Evolutionary conservation across 2,113 vertebrate genomes (phyloP).

Genomic region (Cairina moschata): DNA sequence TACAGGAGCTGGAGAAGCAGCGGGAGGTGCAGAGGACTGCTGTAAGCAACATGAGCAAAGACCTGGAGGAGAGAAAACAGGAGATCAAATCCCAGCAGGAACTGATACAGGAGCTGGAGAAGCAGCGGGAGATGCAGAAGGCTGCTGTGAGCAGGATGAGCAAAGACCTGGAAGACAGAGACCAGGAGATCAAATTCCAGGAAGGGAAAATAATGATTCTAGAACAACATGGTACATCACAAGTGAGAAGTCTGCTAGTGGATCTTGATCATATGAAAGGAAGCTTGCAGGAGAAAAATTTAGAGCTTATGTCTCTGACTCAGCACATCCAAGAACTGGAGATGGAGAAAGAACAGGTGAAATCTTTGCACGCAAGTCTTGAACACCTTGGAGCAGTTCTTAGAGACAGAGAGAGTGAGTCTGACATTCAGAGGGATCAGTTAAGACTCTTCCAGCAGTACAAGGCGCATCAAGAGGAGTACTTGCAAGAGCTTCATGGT

Average conservation of each 20-base stretch:
- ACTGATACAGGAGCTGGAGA: neutral
- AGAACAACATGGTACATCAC: slow-evolving; percentile 60
- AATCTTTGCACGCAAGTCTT: slow-evolving; percentile 53
- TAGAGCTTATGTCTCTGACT: slow-evolving; percentile 64
- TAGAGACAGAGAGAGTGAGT: slow-evolving; percentile 72
- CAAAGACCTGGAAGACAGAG: neutral
- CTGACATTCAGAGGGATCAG: slow-evolving; percentile 64
- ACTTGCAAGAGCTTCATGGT: slow-evolving; percentile 65
- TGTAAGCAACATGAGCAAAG: neutral
- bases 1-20: neutral
- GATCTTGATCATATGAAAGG: slow-evolving; percentile 71
- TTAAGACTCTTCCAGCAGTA: slow-evolving; percentile 60
- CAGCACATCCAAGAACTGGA: slow-evolving; percentile 53
- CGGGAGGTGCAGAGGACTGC: neutral
- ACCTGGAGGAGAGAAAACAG: neutral
- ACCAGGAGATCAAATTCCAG: neutral
- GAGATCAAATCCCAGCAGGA: neutral
- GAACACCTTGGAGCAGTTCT: slow-evolving; percentile 72
- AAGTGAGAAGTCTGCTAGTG: slow-evolving; percentile 69
- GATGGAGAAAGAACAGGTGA: slow-evolving; percentile 42
- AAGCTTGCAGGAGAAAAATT: slow-evolving; percentile 59
- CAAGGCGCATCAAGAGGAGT: slow-evolving; percentile 54
- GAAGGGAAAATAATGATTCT: slow-evolving; percentile 66
- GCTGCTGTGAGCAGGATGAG: neutral
- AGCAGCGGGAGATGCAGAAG: neutral